Conservation (phyloP, 2,797 vertebrate species). For the Sarcophilus harrisii region DNA sequence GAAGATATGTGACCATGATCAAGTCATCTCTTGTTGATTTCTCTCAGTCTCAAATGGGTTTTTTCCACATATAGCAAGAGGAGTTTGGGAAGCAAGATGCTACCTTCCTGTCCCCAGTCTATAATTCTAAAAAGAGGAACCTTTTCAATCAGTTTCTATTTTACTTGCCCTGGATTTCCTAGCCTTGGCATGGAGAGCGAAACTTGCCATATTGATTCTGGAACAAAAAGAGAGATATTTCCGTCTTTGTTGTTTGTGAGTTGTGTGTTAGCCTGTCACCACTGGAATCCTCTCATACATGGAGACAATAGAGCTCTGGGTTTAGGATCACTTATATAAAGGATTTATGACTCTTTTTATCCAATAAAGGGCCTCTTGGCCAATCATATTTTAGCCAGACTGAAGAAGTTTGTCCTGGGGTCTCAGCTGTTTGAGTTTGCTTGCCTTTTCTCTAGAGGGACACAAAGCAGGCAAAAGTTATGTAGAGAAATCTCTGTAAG, state of each 20-base stretch:
- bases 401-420: conserved; percentile 26
- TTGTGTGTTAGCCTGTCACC: neutral
- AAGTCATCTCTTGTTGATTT: neutral
- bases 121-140: conserved; percentile 26
- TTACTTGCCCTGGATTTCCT: conserved; percentile 57
- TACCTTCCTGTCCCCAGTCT: neutral
- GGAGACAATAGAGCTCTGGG: neutral
- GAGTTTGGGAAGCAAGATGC: neutral
- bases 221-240: neutral
- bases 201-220: conserved; percentile 38
- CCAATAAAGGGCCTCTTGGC: neutral
- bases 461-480: neutral
- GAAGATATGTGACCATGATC: neutral
- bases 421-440: neutral
- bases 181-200: conserved; percentile 23
- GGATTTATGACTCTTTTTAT: conserved; percentile 28
- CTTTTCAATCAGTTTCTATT: conserved; percentile 48
- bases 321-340: conserved; percentile 18
- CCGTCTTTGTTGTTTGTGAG: conserved; percentile 19
- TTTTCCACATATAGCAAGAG: neutral
- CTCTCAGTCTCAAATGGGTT: neutral
- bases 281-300: neutral
- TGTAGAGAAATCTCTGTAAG: neutral
- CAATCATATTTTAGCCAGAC: neutral
- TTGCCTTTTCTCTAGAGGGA: conserved; percentile 17